Base-by-base conservation (phyloP, 2,797 vertebrate genomes). In the Carapus acus region DNA sequence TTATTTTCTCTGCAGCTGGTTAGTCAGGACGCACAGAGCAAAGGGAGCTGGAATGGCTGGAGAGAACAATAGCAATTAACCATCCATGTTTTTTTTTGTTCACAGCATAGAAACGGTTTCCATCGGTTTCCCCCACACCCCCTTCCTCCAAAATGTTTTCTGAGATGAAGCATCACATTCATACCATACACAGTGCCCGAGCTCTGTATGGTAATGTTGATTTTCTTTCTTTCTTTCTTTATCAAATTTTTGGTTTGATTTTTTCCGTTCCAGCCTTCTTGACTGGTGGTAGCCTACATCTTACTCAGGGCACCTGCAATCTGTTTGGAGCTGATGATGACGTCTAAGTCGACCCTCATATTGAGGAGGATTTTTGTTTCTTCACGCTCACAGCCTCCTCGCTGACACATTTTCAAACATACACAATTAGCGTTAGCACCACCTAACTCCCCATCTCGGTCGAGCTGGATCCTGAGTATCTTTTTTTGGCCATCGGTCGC, bases 281-380 rank as follows among this genome's bases (percentile, higher is more conserved):
- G 77, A 87, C 84, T 86, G 86, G 86, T 85, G 67, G 15, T 73
- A 85, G 74, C 80, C 85, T 88, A 87, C 88, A 88, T 87, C 86
- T 86, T 65, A 78, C 76, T 80, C 77, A 62, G 40, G 74, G 71
- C 43, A 57, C 21, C 49, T 27, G 33, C 67, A 52, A 63, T 55
- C 55, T 51, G 44, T 39, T n/a, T 54, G 44, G 57, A 76, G 65
- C 62, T 63, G 59, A 66, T 73, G 67, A 62, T 68, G 54, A 62
- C 44, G n/a, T n/a, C n/a, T n/a, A n/a, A n/a, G n/a, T 38, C 59
- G 29, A 49, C 33, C 19, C 60, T 54, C 53, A 72, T 23, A 62
- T 66, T 44, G 58, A 58, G 66, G 76, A 81, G 77, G 71, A 81
- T 80, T 65, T 77, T 75, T 76, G 70, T 78, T 80, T 81, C 74